Percentiles rank a stretch among this genome's conserved stretches.
Evolutionary conservation across 2,113 vertebrate genomes (phyloP).

Genomic region (Suncus etruscus): DNA sequence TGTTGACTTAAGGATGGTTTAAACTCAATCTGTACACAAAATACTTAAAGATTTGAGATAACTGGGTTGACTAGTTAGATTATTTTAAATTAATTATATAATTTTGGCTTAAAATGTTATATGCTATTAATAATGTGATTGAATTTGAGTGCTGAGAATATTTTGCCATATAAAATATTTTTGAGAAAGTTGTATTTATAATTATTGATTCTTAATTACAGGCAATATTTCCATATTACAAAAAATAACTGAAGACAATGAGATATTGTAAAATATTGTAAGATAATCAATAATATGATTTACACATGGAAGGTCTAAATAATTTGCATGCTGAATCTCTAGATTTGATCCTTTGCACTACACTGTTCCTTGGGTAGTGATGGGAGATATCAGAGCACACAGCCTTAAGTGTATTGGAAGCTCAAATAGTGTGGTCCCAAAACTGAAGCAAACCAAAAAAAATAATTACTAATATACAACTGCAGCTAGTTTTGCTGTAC

Average conservation of each 20-base stretch:
- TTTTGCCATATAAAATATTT: background rate
- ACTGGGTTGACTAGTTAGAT: background rate
- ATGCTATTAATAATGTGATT: background rate
- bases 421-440: no score
- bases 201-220: background rate
- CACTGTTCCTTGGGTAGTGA: no score
- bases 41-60: conserved; percentile 10
- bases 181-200: conserved; percentile 30
- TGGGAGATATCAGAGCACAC: no score
- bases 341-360: no score
- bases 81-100: background rate
- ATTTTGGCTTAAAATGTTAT: conserved; percentile 37
- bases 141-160: background rate
- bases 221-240: background rate
- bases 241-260: background rate
- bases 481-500: background rate
- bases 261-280: no score
- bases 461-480: background rate
- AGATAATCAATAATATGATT: no score
- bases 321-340: no score
- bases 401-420: no score
- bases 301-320: no score
- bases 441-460: no score
- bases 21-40: conserved; percentile 29
- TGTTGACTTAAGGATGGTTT: conserved; percentile 53